phyloP scores from a whole-genome alignment of 2,888 invertebrate genomes.

The Ophraella communa region DNA sequence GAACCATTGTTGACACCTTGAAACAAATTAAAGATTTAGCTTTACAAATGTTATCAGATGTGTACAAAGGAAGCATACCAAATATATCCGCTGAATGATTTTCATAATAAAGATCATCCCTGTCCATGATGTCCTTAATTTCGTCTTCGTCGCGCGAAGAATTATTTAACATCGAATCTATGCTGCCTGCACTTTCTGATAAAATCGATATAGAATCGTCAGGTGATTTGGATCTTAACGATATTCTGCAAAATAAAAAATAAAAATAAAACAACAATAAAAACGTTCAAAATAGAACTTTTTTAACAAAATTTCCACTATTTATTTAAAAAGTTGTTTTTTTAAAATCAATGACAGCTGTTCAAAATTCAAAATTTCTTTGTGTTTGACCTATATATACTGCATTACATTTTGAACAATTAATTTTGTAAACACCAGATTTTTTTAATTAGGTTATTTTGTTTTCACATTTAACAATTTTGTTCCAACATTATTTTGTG shows the following conservation, averaged over 20 bases:
- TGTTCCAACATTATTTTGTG: too few species aligned
- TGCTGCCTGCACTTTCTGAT: conserved; percentile 77
- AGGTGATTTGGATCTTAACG: conserved; percentile 77
- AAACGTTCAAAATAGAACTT: background rate
- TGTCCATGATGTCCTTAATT: conserved; percentile 68
- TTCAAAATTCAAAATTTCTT: too few species aligned
- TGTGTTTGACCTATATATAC: too few species aligned
- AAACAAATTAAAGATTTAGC: background rate
- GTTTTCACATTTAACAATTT: too few species aligned
- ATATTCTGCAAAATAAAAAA: too few species aligned
- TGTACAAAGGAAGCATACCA: conserved; percentile 43
- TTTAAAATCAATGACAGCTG: too few species aligned
- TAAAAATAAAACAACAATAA: background rate
- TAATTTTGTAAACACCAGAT: too few species aligned
- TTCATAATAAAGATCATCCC: conserved; percentile 51
- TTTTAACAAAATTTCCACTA: too few species aligned
- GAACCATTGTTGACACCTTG: conserved; percentile 50
- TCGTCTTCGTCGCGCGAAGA: conserved; percentile 86
- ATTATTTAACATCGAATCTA: conserved; percentile 87
- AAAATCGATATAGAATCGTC: conserved; percentile 73
- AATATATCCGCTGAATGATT: conserved; percentile 56
- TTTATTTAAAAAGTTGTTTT: too few species aligned
- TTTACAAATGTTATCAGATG: too few species aligned
- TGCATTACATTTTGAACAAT: too few species aligned
- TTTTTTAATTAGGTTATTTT: too few species aligned